phyloP scores from a whole-genome alignment of 2,113 vertebrate genomes.

The Prunella fulvescens region DNA sequence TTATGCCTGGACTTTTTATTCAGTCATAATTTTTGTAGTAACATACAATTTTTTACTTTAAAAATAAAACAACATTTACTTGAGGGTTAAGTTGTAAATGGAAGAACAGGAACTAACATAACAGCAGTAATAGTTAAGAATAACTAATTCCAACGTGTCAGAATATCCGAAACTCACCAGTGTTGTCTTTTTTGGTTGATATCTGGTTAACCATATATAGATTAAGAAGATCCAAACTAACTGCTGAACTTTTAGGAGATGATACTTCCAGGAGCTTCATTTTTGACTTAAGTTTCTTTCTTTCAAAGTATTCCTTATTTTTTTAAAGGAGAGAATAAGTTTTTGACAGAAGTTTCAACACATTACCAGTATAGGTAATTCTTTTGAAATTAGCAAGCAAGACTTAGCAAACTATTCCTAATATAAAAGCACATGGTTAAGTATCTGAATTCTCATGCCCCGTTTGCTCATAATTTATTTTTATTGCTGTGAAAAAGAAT shows the following conservation, averaged over 20 bases:
- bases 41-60: background rate
- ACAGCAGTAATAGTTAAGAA: background rate
- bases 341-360: background rate
- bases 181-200: slow-evolving; percentile 77
- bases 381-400: background rate
- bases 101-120: background rate
- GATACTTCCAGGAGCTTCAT: slow-evolving; percentile 68
- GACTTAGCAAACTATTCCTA: background rate
- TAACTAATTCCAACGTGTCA: background rate
- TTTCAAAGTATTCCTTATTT: slow-evolving; percentile 93
- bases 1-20: background rate
- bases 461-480: background rate
- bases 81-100: background rate
- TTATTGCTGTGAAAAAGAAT: background rate
- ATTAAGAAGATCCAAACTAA: slow-evolving; percentile 88
- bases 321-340: slow-evolving; percentile 1
- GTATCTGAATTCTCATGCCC: background rate
- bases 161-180: slow-evolving; percentile 70
- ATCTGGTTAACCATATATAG: slow-evolving; percentile 90
- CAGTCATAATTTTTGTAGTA: background rate
- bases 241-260: slow-evolving; percentile 50
- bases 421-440: background rate
- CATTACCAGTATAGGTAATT: background rate
- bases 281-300: slow-evolving; percentile 83
- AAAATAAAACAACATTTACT: background rate